Conservation (phyloP, 2,113 vertebrate genomes). For the Nestor notabilis region DNA sequence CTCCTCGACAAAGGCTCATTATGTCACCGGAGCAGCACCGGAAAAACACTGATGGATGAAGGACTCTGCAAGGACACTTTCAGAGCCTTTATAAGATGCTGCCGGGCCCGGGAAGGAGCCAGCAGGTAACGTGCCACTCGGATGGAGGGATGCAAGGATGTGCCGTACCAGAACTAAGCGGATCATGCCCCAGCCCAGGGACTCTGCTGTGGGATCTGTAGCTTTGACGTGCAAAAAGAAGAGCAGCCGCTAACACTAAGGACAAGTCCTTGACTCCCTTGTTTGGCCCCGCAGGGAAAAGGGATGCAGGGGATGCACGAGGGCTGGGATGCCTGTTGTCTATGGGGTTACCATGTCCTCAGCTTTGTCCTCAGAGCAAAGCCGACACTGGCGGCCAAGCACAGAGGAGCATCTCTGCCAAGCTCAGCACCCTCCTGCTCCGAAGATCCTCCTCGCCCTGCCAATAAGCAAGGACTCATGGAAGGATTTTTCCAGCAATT, state of each 20-base stretch:
- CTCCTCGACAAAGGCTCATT: background rate
- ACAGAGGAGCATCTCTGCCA: background rate
- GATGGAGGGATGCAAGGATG: background rate
- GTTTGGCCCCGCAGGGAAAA: fast-evolving
- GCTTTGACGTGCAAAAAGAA: background rate
- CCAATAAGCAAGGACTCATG: background rate
- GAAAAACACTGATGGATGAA: background rate
- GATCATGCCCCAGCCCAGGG: background rate
- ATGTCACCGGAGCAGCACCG: background rate
- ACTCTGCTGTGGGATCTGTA: fast-evolving
- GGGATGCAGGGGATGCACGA: background rate
- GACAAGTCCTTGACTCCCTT: fast-evolving
- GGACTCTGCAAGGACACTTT: background rate
- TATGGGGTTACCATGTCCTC: background rate
- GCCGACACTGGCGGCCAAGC: fast-evolving
- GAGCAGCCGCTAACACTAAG: fast-evolving
- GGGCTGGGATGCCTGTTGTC: fast-evolving
- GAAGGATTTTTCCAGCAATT: slow-evolving; percentile 8
- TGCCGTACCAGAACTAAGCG: fast-evolving
- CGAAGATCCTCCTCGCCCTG: background rate
- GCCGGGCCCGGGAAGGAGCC: background rate
- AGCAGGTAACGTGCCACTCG: background rate
- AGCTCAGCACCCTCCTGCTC: background rate
- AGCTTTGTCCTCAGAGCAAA: background rate
- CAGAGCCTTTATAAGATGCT: background rate